Evolutionary conservation across 2,888 invertebrate genomes (phyloP).

Genomic region (Amphipoea lucens): DNA sequence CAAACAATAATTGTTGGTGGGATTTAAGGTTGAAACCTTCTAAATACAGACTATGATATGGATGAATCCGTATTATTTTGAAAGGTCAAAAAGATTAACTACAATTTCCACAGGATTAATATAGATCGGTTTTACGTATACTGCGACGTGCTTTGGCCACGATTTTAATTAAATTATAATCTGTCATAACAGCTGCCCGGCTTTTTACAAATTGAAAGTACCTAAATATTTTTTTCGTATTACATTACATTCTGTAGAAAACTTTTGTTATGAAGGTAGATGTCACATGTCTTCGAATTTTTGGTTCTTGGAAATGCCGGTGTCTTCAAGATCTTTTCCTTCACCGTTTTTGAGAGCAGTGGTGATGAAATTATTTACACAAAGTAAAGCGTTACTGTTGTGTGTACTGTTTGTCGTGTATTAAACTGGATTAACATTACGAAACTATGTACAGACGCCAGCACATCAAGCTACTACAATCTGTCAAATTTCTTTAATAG

Average conservation of each 20-base stretch:
- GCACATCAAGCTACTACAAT: too few species aligned
- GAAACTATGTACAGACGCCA: too few species aligned
- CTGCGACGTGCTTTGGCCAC: constrained; percentile 17
- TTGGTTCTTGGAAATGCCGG: too few species aligned
- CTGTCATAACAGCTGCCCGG: constrained; percentile 3
- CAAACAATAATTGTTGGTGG: not conserved
- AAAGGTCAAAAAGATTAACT: constrained; percentile 15
- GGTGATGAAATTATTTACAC: too few species aligned
- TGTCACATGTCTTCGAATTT: too few species aligned
- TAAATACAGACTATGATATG: not conserved
- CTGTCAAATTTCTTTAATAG: too few species aligned
- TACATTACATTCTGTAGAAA: not conserved
- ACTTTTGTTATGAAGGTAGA: not conserved
- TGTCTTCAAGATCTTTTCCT: too few species aligned
- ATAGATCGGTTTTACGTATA: not conserved
- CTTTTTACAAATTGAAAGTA: constrained; percentile 39
- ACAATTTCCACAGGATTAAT: constrained; percentile 30
- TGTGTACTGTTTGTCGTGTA: too few species aligned
- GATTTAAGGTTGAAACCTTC: not conserved
- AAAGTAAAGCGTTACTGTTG: too few species aligned
- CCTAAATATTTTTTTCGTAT: constrained; percentile 13
- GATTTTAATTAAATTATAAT: constrained; percentile 54
- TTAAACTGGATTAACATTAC: not conserved
- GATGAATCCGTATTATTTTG: not conserved
- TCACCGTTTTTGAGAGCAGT: too few species aligned